These are phyloP conservation scores for Climacteris rufus DNA, from an alignment of 2,113 vertebrate genomes.

Conservation along the genomic window DNA sequence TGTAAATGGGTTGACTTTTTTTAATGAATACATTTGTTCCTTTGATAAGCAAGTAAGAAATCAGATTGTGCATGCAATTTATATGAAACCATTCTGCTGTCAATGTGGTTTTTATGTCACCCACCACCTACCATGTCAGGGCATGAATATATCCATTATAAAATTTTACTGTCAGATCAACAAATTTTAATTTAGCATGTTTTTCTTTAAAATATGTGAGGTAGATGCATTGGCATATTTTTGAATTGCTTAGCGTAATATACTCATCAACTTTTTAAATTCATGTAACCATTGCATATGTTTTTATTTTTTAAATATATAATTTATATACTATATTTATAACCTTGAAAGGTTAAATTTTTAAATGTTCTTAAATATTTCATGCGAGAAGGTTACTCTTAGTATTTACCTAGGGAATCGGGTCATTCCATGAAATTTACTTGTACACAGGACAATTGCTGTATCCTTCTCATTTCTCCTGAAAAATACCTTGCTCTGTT, in stretches of 20 bases:
- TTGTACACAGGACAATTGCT: neutral
- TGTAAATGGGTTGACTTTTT: neutral
- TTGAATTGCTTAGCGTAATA: neutral
- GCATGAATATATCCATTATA: neutral
- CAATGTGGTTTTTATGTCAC: neutral
- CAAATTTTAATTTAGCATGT: neutral
- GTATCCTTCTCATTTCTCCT: neutral
- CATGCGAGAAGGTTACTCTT: neutral
- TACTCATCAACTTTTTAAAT: neutral
- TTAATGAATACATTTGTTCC: neutral
- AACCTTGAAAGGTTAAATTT: neutral
- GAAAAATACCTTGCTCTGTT: neutral
- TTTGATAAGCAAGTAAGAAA: constrained; percentile 5
- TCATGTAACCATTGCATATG: neutral
- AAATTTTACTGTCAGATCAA: neutral
- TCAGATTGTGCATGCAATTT: neutral
- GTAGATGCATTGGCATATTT: neutral
- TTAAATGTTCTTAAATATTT: neutral
- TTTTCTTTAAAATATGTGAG: neutral
- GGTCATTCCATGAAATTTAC: neutral
- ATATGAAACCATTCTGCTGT: neutral
- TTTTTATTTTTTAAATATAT: neutral
- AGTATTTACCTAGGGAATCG: neutral
- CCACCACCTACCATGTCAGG: neutral
- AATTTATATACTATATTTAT: neutral